These are phyloP conservation scores for Leucosticte australis DNA, from an alignment of 2,113 vertebrate species.

Conservation along the genomic window DNA sequence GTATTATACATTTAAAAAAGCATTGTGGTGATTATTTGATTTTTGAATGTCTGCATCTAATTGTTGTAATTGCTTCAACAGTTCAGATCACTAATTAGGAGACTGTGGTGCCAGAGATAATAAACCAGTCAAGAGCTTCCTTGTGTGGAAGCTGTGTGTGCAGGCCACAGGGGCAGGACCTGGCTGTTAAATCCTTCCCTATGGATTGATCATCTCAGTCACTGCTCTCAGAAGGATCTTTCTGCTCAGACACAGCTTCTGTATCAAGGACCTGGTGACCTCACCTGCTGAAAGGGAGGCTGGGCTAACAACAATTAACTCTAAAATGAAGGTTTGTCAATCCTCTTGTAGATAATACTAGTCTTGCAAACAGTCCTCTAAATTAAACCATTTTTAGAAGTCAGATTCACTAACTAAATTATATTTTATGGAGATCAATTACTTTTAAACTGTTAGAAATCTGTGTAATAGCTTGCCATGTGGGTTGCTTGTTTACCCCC, in stretches of 20 bases:
- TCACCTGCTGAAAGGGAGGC: not conserved
- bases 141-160: not conserved
- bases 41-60: not conserved
- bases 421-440: not conserved
- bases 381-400: not conserved
- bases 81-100: not conserved
- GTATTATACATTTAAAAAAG: not conserved
- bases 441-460: not conserved
- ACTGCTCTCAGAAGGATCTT: not conserved
- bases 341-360: not conserved
- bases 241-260: not conserved
- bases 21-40: not conserved
- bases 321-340: not conserved
- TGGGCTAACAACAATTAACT: not conserved
- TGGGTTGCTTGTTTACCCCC: not conserved
- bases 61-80: not conserved
- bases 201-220: not conserved
- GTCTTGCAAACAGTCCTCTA: not conserved
- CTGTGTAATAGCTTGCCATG: not conserved
- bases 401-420: not conserved
- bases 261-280: not conserved
- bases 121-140: not conserved
- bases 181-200: not conserved
- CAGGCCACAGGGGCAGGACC: not conserved
- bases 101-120: not conserved